phyloP scores from a whole-genome alignment of 2,797 vertebrate species.

The Sebastes miniatus region DNA sequence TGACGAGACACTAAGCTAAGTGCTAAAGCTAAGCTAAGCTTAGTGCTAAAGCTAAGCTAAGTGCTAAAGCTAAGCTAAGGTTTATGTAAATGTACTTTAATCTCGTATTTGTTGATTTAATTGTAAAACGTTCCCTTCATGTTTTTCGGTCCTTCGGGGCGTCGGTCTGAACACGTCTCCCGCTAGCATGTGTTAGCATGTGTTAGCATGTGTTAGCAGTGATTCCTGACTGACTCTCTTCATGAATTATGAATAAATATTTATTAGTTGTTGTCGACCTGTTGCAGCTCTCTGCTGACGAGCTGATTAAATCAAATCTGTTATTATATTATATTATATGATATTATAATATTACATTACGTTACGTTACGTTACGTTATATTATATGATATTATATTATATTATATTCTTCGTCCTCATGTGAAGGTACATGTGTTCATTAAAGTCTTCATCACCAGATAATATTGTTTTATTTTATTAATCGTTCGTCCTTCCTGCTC shows the following conservation, averaged over 20 bases:
- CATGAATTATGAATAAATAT: conserved; percentile 21
- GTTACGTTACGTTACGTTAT: too few relatives aligned
- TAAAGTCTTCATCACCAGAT: not conserved
- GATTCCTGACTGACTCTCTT: not conserved
- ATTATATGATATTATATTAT: too few relatives aligned
- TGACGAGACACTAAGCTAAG: not conserved
- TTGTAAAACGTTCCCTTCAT: not conserved
- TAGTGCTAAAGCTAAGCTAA: not conserved
- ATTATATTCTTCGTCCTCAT: too few relatives aligned
- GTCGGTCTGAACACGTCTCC: not conserved
- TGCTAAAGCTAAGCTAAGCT: not conserved
- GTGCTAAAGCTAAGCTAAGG: not conserved
- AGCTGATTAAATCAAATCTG: not conserved
- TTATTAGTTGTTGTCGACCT: too few relatives aligned
- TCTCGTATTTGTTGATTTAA: not conserved
- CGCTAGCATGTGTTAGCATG: conserved; percentile 29
- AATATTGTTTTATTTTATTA: not conserved
- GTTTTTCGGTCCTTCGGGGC: not conserved
- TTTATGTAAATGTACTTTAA: conserved; percentile 2
- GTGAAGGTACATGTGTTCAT: too few relatives aligned
- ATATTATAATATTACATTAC: accelerated
- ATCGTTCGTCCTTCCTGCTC: too few relatives aligned
- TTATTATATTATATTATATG: too few relatives aligned
- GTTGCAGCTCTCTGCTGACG: not conserved
- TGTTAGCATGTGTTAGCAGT: conserved; percentile 1